Evolutionary conservation across 2,888 invertebrate genomes (phyloP), one percentile per base, ranked within the genome.

Genomic region (Epinotia nisella): DNA sequence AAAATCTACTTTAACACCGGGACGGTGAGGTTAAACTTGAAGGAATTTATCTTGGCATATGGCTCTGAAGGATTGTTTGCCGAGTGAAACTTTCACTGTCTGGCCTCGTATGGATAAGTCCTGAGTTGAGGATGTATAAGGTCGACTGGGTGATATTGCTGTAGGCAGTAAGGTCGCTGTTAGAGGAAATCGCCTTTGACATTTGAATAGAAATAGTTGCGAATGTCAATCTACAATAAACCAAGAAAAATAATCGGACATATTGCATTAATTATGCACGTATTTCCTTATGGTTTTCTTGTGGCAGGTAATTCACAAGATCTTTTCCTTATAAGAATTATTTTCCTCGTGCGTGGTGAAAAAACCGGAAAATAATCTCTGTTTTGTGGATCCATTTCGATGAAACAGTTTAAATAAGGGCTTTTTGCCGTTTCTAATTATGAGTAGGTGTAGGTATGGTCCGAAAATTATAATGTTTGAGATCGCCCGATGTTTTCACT

Each of bases 1-100:
- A 56, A 56, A 66, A 24, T 21, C 41, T 11, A 56, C 66, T 9
- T 21, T 66, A 0, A 7, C 0, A 11, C 24, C 11, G 5, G 0
- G n/a, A 1, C 11, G n/a, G 5, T n/a, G 15, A 24, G 24, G 2
- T 41, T 19, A 3, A 41, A 56, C 24, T 66, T 24, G 1, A 19
- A 39, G n/a, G 41, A 21, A 17, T 29, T 10, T 13, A 29, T 10
- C 13, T 4, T 1, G 3, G 7, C n/a, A 9, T 19, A 3, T 9
- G 11, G 1, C 21, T 39, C 41, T 41, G 10, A 66, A 66, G 35
- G 19, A 55, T 39, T 5, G n/a, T 17, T 55, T 21, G 17, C n/a
- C 24, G 55, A 39, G 17, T 24, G 55, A 9, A 41, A 66, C 66
- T 66, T 66, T 66, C 66, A 66, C 66, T 61, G 49, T 10, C 7